Base-by-base conservation (phyloP, 2,888 invertebrate genomes). In the Melanostoma mellinum region DNA sequence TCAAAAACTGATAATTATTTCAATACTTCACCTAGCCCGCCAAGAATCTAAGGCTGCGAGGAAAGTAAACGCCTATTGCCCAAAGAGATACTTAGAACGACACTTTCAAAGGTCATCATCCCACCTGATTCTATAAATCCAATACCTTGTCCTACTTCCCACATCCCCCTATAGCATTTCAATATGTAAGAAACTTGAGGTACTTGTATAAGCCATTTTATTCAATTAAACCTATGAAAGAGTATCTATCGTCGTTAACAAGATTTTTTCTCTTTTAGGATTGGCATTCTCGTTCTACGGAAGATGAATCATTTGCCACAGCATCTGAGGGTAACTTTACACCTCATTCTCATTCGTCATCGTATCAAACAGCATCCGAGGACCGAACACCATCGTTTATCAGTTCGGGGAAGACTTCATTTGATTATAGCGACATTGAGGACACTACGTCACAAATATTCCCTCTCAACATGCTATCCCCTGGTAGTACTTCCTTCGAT, bases 301-400 rank as follows among this genome's bases (percentile, higher is more conserved):
- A 94, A 76, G 94, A 94, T 85, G 94, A 94, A 82, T 94, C 94
- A 77, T 95, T 94, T 89, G 92, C 93, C 40, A 94, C 95, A 2
- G 94, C 94, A 9, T 95, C 95, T 0, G 95, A 95, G 87, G 94
- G 94, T 87, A 94, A 94, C 53, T 90, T 89, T 40, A 92, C 93
- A 4, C 94, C 94, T 36, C 94, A 93, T 77, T 94, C 94, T 4
- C 92, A 94, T 72, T 94, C 94, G 36, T 94, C 94, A 30, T 94
- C 94, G 2, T 94, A 94, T 89, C 94, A 94, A 87, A 94, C 94
- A 0, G 94, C 94, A 8, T 94, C 94, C 1, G 94, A 93, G 86
- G 94, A 94, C 77, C 93, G 92, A 71, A 91, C 92, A 0, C 93
- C 93, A 32, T 93, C 93, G 89, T 93, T 93, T 92, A 92, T 93